Percentiles rank a stretch among this genome's conserved stretches.
Conservation (phyloP, 2,888 invertebrate species). For the Clanis bilineata region DNA sequence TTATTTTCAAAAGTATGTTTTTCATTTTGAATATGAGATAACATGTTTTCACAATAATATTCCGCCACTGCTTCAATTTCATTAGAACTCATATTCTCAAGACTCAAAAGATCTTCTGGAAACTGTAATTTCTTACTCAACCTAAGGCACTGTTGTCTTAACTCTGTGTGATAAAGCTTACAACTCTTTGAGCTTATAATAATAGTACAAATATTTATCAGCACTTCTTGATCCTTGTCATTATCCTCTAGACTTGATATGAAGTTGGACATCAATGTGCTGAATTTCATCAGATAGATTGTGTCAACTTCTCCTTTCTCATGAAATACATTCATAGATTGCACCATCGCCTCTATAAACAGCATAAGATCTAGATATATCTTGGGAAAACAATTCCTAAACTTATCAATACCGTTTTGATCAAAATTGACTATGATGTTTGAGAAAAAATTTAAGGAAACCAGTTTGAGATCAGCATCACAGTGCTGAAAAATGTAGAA, state of each 20-base stretch:
- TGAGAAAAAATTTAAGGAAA: conserved; percentile 58
- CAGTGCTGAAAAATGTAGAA: conserved; percentile 59
- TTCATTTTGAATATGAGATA: conserved; percentile 36
- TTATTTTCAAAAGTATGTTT: conserved; percentile 41
- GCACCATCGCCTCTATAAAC: conserved; percentile 51
- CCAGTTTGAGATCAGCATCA: conserved; percentile 62
- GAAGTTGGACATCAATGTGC: conserved; percentile 42
- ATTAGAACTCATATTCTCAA: conserved; percentile 48
- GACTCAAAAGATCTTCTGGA: conserved; percentile 44
- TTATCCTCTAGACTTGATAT: conserved; percentile 38
- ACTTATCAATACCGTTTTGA: conserved; percentile 45
- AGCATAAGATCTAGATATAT: conserved; percentile 46
- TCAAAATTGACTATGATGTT: conserved; percentile 57
- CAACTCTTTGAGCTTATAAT: conserved; percentile 45
- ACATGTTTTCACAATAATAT: conserved; percentile 49
- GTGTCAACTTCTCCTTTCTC: conserved; percentile 57
- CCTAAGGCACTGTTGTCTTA: conserved; percentile 55
- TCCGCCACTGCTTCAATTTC: conserved; percentile 55
- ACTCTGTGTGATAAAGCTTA: conserved; percentile 49
- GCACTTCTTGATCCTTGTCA: conserved; percentile 34
- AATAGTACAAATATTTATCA: conserved; percentile 50
- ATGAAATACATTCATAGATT: conserved; percentile 50
- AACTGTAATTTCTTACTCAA: conserved; percentile 48
- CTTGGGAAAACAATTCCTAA: conserved; percentile 47
- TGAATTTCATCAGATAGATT: conserved; percentile 47